Percentiles rank a stretch among this genome's conserved stretches.
phyloP scores from a whole-genome alignment of 2,888 invertebrate species.

The Neoitamus cyanurus region DNA sequence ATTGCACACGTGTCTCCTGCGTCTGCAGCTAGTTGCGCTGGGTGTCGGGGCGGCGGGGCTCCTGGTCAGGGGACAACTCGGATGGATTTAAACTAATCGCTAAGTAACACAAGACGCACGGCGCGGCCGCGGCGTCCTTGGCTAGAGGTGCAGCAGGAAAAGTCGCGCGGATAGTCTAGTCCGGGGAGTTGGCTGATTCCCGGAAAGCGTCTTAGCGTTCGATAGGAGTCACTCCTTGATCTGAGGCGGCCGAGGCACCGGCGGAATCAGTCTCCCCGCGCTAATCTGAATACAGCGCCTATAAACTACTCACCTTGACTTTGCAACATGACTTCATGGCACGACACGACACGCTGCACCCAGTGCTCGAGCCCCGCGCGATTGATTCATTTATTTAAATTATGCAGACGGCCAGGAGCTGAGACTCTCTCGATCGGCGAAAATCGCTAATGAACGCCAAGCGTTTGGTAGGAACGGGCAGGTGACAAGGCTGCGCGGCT shows the following conservation, averaged over 20 bases:
- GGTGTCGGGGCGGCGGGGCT: neutral
- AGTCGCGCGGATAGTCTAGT: neutral
- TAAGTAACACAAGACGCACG: neutral
- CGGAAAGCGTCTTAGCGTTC: neutral
- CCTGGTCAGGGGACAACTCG: neutral
- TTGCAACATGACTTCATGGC: constrained; percentile 48
- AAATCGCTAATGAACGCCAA: constrained; percentile 25
- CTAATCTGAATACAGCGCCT: constrained; percentile 39
- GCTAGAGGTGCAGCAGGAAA: neutral
- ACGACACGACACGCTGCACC: constrained; percentile 42
- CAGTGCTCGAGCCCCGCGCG: neutral
- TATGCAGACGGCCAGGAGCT: constrained; percentile 20
- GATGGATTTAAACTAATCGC: neutral
- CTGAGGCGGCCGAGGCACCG: neutral
- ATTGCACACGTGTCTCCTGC: constrained; percentile 26
- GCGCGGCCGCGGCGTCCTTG: neutral
- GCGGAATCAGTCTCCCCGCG: neutral
- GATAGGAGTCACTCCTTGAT: neutral
- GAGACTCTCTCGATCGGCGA: neutral
- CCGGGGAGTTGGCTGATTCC: neutral
- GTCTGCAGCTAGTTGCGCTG: neutral
- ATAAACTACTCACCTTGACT: constrained; percentile 51
- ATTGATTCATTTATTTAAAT: constrained; percentile 34
- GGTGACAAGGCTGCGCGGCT: neutral
- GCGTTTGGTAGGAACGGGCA: constrained; percentile 3